Conservation (phyloP, 2,113 vertebrate species). For the Aleadryas rufinucha region DNA sequence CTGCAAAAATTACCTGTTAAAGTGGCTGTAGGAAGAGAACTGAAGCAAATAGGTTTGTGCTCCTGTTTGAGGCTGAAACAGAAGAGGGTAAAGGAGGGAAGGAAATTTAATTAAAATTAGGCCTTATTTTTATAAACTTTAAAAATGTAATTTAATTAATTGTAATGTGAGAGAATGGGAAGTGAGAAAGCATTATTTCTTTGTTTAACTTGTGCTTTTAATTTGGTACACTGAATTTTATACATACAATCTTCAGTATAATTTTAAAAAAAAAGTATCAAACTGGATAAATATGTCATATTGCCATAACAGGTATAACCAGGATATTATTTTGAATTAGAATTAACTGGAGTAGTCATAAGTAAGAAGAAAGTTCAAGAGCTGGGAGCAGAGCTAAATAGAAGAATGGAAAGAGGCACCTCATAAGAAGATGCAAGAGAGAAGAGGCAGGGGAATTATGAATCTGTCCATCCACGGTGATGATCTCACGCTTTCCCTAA, state of each 20-base stretch:
- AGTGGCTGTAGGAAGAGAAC: background rate
- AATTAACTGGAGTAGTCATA: background rate
- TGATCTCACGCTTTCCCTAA: background rate
- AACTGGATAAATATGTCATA: background rate
- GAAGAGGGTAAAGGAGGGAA: background rate
- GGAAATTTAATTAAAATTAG: background rate
- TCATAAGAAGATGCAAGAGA: background rate
- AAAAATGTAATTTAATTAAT: background rate
- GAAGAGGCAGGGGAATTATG: background rate
- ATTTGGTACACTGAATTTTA: background rate
- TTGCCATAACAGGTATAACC: background rate
- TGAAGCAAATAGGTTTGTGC: background rate
- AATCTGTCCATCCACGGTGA: background rate
- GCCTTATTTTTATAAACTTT: background rate
- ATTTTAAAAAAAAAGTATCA: background rate
- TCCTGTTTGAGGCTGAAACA: background rate
- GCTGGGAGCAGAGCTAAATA: background rate
- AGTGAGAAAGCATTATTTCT: background rate
- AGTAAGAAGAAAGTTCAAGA: background rate
- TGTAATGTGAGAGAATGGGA: background rate
- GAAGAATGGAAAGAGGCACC: background rate
- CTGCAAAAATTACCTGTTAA: background rate
- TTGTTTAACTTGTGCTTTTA: background rate
- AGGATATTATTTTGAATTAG: background rate
- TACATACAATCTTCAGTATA: background rate